Conservation (phyloP, 2,888 invertebrate species). For the Lacanobia wlatinum region DNA sequence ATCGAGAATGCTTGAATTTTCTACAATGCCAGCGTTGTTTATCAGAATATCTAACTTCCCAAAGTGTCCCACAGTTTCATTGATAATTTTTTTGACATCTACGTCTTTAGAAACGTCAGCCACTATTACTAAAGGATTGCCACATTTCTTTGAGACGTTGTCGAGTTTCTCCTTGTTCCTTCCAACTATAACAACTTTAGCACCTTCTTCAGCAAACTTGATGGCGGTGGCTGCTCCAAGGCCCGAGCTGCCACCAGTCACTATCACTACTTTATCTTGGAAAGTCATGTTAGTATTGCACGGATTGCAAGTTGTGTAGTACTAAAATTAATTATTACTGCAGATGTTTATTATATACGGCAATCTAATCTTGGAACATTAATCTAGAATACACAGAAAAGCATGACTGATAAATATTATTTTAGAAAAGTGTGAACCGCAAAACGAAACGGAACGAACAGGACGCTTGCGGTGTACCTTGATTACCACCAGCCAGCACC, state of each 20-base stretch:
- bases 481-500: too few species aligned
- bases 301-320: too few species aligned
- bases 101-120: constrained; percentile 31
- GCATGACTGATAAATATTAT: too few species aligned
- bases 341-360: neutral
- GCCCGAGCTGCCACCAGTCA: constrained; percentile 68
- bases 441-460: too few species aligned
- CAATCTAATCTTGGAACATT: constrained; percentile 6
- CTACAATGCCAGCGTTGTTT: constrained; percentile 30
- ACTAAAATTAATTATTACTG: neutral
- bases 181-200: constrained; percentile 63
- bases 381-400: too few species aligned
- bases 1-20: neutral
- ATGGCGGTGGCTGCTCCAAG: constrained; percentile 65
- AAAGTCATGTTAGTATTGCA: constrained; percentile 54
- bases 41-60: constrained; percentile 30
- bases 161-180: constrained; percentile 57
- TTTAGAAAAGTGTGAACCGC: too few species aligned
- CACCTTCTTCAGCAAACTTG: constrained; percentile 56
- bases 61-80: constrained; percentile 20
- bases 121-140: constrained; percentile 14
- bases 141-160: constrained; percentile 30
- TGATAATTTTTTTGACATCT: constrained; percentile 22
- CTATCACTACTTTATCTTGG: constrained; percentile 63
- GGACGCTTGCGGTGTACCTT: too few species aligned